Evolutionary conservation across 1,140 invertebrate genomes (phyloP).

Genomic region (Caenorhabditis inopinata): DNA sequence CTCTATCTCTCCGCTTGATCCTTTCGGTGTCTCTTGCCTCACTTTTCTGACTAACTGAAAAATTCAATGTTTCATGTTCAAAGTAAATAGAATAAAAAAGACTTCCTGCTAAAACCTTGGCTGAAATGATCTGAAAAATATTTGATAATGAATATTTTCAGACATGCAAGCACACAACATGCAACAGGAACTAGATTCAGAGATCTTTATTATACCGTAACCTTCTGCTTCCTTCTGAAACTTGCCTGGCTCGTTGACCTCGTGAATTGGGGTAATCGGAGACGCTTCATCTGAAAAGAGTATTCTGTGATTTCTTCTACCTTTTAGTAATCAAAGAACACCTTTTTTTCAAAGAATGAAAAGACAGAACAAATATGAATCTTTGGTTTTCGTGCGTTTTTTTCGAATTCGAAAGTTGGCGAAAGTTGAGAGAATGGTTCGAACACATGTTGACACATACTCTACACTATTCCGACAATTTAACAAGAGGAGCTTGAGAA

Average conservation of each 20-base stretch:
- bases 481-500: constrained; percentile 32
- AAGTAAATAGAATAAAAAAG: not conserved
- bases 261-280: not conserved
- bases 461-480: constrained; percentile 28
- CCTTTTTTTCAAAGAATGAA: not conserved
- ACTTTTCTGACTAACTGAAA: not conserved
- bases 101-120: constrained; percentile 23
- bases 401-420: not conserved
- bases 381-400: constrained; percentile 31
- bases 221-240: not conserved
- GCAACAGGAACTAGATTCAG: constrained; percentile 1
- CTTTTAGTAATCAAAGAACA: not conserved
- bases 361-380: not conserved
- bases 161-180: constrained; percentile 16
- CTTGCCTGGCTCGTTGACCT: not conserved
- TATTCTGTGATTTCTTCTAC: too few species aligned
- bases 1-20: not conserved
- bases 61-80: too few species aligned
- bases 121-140: constrained; percentile 9
- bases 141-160: not conserved
- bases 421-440: not conserved
- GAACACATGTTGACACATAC: constrained; percentile 29
- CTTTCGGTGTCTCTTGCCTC: not conserved
- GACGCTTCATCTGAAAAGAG: not conserved
- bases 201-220: constrained; percentile 17